phyloP scores from a whole-genome alignment of 2,888 invertebrate genomes.

The Metacarcinus magister region DNA sequence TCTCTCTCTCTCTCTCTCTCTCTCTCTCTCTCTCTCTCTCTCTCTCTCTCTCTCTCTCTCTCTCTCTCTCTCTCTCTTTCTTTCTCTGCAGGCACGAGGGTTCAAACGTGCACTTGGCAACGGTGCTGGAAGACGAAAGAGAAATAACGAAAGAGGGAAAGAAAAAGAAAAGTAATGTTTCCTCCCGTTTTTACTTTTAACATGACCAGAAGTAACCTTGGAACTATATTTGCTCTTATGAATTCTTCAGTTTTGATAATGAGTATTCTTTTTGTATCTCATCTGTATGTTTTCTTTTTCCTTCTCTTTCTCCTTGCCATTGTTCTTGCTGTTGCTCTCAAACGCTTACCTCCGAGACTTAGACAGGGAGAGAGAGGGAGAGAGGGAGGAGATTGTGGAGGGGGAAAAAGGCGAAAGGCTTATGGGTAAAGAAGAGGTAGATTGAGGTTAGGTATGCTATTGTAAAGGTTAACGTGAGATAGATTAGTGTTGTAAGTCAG shows the following conservation, averaged over 20 bases:
- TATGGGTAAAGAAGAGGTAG: no score
- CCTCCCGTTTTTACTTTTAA: neutral
- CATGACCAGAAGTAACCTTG: neutral
- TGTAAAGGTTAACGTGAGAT: no score
- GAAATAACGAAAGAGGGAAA: neutral
- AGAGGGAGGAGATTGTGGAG: no score
- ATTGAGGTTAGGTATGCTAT: no score
- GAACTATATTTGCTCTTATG: neutral
- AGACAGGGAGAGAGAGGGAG: no score
- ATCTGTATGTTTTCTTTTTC: no score
- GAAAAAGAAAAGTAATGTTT: neutral
- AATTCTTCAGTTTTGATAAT: slow-evolving; percentile 6
- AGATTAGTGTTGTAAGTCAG: no score
- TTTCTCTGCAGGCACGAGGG: neutral
- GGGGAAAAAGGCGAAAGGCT: neutral
- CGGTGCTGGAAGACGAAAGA: neutral
- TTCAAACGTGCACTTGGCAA: neutral
- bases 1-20: slow-evolving; percentile 12
- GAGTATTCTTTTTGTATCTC: neutral
- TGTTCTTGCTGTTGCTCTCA: neutral
- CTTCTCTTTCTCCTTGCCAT: neutral
- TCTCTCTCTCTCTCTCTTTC: slow-evolving; percentile 51
- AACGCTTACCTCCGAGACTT: neutral
- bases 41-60: slow-evolving; percentile 55
- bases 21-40: slow-evolving; percentile 54